A percentile compares a stretch with the other conserved stretches of the same genome.
These are phyloP conservation scores for Samia ricini DNA, from an alignment of 1,140 invertebrate species.

Conservation along the genomic window DNA sequence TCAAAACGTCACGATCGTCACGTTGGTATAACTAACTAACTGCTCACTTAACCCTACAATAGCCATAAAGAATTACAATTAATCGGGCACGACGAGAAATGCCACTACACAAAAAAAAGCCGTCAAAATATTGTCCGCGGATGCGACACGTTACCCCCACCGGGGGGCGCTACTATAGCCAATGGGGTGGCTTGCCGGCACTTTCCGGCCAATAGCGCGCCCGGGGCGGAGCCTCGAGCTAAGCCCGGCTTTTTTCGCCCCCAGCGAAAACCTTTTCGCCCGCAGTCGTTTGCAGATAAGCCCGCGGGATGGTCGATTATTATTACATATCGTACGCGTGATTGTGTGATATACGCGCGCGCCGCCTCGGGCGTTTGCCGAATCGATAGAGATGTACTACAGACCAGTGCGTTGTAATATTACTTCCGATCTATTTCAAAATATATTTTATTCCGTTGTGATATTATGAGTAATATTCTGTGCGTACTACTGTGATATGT, in stretches of 20 bases:
- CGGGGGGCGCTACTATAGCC: constrained; percentile 39
- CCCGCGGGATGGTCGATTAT: constrained; percentile 74
- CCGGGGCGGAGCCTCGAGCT: constrained; percentile 69
- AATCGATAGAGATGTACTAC: constrained; percentile 53
- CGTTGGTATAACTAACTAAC: constrained; percentile 39
- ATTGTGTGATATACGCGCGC: constrained; percentile 51
- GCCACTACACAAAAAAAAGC: constrained; percentile 64
- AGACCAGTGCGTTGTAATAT: constrained; percentile 19
- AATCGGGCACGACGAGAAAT: constrained; percentile 65
- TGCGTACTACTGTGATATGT: constrained; percentile 70
- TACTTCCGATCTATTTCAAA: constrained; percentile 14
- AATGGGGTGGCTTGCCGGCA: constrained; percentile 52
- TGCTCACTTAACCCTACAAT: constrained; percentile 73
- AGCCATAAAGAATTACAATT: constrained; percentile 72
- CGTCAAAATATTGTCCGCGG: constrained; percentile 67
- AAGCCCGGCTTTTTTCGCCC: constrained; percentile 67
- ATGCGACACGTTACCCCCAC: constrained; percentile 45
- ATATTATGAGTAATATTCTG: constrained; percentile 46
- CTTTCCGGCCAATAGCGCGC: constrained; percentile 60
- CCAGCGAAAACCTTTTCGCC: constrained; percentile 75
- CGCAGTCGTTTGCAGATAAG: constrained; percentile 76
- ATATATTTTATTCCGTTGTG: constrained; percentile 35
- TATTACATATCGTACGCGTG: constrained; percentile 68
- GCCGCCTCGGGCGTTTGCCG: constrained; percentile 51
- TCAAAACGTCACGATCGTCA: constrained; percentile 39